Conservation (phyloP, 2,113 vertebrate genomes). For the Vidua chalybeata region DNA sequence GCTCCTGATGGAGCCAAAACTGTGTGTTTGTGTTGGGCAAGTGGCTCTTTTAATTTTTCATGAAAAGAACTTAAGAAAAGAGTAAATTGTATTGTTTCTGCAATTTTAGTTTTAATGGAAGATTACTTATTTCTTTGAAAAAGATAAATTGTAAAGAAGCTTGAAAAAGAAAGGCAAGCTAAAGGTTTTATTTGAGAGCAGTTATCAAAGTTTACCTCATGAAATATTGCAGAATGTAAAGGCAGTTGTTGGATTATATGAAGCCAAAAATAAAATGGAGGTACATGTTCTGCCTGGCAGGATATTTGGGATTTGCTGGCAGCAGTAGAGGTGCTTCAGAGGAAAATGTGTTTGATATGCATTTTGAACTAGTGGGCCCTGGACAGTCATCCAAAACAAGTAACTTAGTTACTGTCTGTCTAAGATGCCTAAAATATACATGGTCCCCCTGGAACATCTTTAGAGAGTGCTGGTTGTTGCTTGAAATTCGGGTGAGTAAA, state of each 20-base stretch:
- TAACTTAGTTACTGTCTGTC: background rate
- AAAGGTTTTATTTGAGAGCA: background rate
- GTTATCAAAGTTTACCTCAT: background rate
- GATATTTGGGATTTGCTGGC: background rate
- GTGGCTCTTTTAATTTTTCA: background rate
- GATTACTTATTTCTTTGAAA: background rate
- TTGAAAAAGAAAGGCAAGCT: background rate
- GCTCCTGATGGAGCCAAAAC: background rate
- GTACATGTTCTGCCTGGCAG: background rate
- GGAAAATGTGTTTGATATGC: background rate
- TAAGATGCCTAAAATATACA: background rate
- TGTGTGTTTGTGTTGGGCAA: background rate
- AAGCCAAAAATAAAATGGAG: background rate
- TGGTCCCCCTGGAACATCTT: background rate
- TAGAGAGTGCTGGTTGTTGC: background rate
- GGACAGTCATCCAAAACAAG: background rate
- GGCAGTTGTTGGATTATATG: background rate
- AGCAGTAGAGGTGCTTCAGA: background rate
- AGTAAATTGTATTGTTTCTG: background rate
- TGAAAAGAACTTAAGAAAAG: background rate
- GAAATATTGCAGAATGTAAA: background rate
- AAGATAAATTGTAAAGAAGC: background rate
- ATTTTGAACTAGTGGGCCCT: background rate
- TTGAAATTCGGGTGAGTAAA: background rate
- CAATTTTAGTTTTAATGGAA: background rate